A percentile compares a stretch with the other conserved stretches of the same genome.
Evolutionary conservation across 2,113 vertebrate species (phyloP).

Genomic region (Rhinolophus ferrumequinum): DNA sequence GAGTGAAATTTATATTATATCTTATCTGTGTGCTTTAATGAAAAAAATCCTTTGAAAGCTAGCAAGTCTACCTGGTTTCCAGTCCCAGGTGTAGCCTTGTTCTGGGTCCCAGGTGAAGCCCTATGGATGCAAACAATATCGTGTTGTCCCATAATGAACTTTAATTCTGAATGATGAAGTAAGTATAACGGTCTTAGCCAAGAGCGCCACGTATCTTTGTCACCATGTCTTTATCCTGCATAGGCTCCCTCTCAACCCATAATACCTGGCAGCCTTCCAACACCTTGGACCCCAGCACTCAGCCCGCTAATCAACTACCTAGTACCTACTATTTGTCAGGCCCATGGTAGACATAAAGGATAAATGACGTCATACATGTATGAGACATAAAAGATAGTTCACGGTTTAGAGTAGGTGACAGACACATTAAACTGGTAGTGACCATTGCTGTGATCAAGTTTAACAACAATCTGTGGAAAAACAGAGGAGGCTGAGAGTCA

Average conservation of each 20-base stretch:
- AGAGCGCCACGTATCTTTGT: background rate
- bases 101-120: background rate
- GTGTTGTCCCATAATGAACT: background rate
- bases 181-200: background rate
- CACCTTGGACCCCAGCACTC: background rate
- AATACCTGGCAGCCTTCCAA: background rate
- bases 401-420: background rate
- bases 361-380: background rate
- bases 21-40: conserved; percentile 68
- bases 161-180: background rate
- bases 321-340: background rate
- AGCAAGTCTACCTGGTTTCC: background rate
- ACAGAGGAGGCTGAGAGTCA: background rate
- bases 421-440: background rate
- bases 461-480: background rate
- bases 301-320: background rate
- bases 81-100: background rate
- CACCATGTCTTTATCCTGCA: background rate
- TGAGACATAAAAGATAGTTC: background rate
- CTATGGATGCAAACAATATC: background rate
- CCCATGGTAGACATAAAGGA: background rate
- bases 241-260: background rate
- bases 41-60: conserved; percentile 56
- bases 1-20: conserved; percentile 70
- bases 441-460: background rate